Conservation (phyloP, 2,113 vertebrate species). For the Rana temporaria region DNA sequence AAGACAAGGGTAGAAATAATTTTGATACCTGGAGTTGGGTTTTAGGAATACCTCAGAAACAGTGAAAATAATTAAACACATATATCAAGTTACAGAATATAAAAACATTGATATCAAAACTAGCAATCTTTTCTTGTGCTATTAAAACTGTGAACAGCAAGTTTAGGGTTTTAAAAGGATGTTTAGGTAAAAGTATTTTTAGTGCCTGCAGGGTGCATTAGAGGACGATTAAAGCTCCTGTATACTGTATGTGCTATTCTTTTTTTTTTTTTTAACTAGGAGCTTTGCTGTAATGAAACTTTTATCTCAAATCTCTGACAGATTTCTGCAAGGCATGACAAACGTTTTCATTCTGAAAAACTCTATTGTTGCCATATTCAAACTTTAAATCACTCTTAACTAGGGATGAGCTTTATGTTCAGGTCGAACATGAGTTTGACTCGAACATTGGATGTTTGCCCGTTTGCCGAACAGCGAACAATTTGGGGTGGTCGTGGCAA, state of each 20-base stretch:
- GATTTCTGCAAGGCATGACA: not conserved
- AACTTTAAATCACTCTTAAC: not conserved
- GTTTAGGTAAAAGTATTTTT: not conserved
- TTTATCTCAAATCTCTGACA: not conserved
- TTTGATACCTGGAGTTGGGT: too few relatives aligned
- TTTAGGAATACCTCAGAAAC: too few relatives aligned
- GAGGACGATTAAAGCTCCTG: not conserved
- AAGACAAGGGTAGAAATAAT: too few relatives aligned
- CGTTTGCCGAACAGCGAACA: too few relatives aligned
- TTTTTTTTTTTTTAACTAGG: not conserved
- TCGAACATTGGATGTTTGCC: too few relatives aligned
- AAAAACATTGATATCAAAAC: too few relatives aligned
- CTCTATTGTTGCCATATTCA: not conserved
- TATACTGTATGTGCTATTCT: not conserved
- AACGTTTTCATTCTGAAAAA: not conserved
- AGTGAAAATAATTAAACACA: too few relatives aligned
- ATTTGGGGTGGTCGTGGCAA: too few relatives aligned
- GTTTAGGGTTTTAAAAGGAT: not conserved
- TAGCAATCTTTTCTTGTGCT: not conserved
- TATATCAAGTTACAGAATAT: too few relatives aligned
- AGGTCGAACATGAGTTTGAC: too few relatives aligned
- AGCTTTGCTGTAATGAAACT: not conserved
- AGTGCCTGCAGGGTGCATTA: not conserved
- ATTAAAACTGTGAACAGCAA: not conserved
- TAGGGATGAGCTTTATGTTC: too few relatives aligned